Evolutionary conservation across 2,113 vertebrate genomes (phyloP).

Genomic region (Chlorocebus sabaeus): DNA sequence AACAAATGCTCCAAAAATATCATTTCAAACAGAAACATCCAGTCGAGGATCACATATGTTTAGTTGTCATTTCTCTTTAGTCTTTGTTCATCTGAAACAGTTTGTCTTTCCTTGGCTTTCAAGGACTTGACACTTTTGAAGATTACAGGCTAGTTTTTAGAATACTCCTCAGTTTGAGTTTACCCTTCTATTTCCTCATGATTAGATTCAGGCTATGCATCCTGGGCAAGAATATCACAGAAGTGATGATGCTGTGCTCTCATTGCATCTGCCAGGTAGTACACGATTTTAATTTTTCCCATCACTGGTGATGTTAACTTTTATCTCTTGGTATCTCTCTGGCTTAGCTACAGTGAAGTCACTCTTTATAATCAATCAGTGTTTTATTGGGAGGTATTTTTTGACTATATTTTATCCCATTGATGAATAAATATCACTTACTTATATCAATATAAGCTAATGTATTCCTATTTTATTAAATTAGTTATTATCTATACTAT

Average conservation of each 20-base stretch:
- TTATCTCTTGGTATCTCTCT: not conserved
- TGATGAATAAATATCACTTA: not conserved
- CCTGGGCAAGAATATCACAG: not conserved
- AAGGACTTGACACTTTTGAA: not conserved
- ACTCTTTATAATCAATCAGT: not conserved
- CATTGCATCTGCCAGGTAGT: not conserved
- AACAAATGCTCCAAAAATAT: constrained; percentile 14
- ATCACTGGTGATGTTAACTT: not conserved
- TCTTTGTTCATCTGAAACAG: constrained; percentile 17
- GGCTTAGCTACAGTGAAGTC: not conserved
- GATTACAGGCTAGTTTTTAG: not conserved
- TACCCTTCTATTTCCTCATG: not conserved
- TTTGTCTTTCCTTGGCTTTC: constrained; percentile 1
- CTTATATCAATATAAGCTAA: not conserved
- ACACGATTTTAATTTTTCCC: constrained; percentile 38
- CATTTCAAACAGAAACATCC: not conserved
- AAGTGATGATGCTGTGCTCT: not conserved
- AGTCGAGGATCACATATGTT: not conserved
- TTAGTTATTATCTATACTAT: not conserved
- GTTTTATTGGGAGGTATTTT: not conserved
- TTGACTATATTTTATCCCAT: not conserved
- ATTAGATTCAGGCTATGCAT: not conserved
- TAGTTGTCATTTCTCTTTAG: constrained; percentile 44
- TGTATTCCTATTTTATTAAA: not conserved
- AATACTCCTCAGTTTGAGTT: not conserved